These are phyloP conservation scores for Arrhamphus sclerolepis DNA, from an alignment of 2,797 vertebrate species.

Conservation along the genomic window DNA sequence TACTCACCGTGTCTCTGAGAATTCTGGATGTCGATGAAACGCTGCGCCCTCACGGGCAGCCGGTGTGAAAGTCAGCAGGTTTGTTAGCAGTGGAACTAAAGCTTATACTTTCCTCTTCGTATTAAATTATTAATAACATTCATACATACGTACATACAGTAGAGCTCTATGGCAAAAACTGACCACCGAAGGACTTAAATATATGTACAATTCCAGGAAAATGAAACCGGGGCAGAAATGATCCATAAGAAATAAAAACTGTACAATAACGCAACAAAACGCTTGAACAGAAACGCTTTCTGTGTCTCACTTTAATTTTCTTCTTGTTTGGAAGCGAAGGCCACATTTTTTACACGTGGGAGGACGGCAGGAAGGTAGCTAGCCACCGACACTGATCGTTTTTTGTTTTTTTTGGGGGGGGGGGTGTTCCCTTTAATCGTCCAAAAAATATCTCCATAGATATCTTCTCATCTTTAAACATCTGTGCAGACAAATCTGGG, in stretches of 20 bases:
- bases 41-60: not conserved
- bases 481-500: conserved; percentile 1
- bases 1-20: too few species aligned
- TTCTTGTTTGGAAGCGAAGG: conserved; percentile 56
- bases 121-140: conserved; percentile 45
- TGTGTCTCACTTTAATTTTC: conserved; percentile 5
- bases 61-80: conserved; percentile 9
- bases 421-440: conserved; percentile 55
- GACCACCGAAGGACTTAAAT: conserved; percentile 52
- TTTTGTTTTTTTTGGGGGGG: too few species aligned
- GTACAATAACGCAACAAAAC: conserved; percentile 63
- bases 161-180: conserved; percentile 44
- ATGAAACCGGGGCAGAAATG: conserved; percentile 36
- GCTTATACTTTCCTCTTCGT: conserved; percentile 32
- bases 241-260: conserved; percentile 54
- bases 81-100: conserved; percentile 39
- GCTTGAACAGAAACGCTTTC: conserved; percentile 45
- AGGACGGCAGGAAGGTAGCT: conserved; percentile 9
- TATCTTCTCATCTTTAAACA: conserved; percentile 12
- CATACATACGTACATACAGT: conserved; percentile 39
- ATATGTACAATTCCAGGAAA: conserved; percentile 69
- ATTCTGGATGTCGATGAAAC: too few species aligned
- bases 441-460: conserved; percentile 41
- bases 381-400: too few species aligned
- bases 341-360: conserved; percentile 50